Evolutionary conservation across 2,797 vertebrate species (phyloP).

Genomic region (Peromyscus attwateri): DNA sequence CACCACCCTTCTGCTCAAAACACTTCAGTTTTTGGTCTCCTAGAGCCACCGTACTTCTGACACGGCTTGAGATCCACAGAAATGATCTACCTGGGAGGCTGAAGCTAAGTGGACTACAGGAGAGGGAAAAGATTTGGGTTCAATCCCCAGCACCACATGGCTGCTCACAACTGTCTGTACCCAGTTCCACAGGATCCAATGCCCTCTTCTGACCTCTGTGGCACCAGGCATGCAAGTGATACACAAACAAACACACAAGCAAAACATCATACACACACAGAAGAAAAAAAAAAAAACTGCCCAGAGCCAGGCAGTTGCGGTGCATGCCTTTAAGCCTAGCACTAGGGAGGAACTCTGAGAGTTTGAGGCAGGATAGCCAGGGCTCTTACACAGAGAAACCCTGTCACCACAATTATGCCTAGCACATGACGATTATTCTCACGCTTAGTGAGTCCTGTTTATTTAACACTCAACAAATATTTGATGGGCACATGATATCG

Average conservation of each 20-base stretch:
- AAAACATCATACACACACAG: not conserved
- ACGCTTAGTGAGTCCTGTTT: not conserved
- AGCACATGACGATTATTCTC: not conserved
- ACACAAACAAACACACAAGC: no score
- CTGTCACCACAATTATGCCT: not conserved
- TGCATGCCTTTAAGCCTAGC: not conserved
- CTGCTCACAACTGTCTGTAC: not conserved
- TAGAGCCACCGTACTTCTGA: not conserved
- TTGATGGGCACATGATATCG: not conserved
- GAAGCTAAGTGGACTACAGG: not conserved
- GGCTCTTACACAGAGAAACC: not conserved
- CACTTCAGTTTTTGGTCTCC: not conserved
- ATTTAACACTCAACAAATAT: slow-evolving; percentile 30
- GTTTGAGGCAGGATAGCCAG: not conserved
- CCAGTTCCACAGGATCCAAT: not conserved
- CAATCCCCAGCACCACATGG: not conserved
- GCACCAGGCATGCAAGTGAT: not conserved
- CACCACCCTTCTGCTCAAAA: not conserved
- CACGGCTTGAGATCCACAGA: not conserved
- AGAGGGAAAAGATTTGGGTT: not conserved
- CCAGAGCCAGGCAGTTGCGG: not conserved
- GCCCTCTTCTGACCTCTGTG: not conserved
- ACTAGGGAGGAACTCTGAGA: not conserved
- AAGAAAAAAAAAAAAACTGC: not conserved
- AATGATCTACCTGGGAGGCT: not conserved